Base-by-base conservation (phyloP, 2,113 vertebrate species). In the Boulengeromyrus knoepffleri region DNA sequence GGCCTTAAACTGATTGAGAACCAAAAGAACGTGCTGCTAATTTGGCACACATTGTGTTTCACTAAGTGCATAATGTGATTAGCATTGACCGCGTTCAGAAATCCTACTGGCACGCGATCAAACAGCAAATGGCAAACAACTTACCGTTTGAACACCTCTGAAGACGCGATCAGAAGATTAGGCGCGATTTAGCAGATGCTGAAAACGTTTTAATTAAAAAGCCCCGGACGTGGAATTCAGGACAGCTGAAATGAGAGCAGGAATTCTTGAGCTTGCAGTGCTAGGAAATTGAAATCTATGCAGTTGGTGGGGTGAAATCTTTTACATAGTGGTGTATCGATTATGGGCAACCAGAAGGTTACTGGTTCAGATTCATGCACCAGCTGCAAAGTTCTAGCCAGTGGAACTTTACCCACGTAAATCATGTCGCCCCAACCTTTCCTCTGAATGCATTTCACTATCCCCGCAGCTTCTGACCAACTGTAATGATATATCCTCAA, bases 91-190 rank as follows among this genome's bases (percentile, higher is more conserved):
- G 24, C 21, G 46, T 80, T 47, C 21, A 13, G 39, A 62, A 66
- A 66, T 85, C 66, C 77, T 31, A 74, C 87, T 88, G 87, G 88
- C 88, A 85, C 42, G 1, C 45, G 89, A 89, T 89, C 36, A 85
- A 58, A 89, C 52, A 15, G 53, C 19, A 85, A 88, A 62, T 50
- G 74, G 90, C 84, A 90, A 89, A 88, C 88, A 50, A 80, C 90
- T 88, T 88, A 88, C 53, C 31, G 39, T 53, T 89, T 27, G 58
- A 62, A 66, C 53, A 31, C 27, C 80, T 89, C 87, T 74, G 90
- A 89, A 90, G 90, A 90, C 66, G 49, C 62, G 70, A 90, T 88
- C 90, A 39, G 13, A 46, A 85, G 87, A 90, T 90, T 52, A 74
- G 45, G 21, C 21, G 10, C 46, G 17, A 89, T 47, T 53, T 85